These are phyloP conservation scores for Pectinophora gossypiella DNA, from an alignment of 1,140 invertebrate genomes.

Conservation along the genomic window DNA sequence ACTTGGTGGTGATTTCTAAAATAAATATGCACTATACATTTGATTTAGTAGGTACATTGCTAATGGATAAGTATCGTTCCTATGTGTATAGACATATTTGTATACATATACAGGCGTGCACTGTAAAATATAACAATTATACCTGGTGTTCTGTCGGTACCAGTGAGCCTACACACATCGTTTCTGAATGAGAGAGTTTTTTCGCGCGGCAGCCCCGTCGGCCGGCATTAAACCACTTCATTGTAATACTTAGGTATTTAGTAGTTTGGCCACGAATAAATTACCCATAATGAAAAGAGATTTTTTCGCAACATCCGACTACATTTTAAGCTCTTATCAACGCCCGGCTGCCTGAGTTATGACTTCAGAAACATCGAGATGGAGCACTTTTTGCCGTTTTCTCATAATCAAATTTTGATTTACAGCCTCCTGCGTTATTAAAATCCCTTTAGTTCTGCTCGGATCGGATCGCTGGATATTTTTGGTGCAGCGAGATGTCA, in stretches of 20 bases:
- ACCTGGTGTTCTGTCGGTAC: constrained; percentile 28
- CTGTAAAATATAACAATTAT: no score
- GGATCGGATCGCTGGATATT: not conserved
- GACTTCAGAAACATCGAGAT: constrained; percentile 4
- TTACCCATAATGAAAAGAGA: constrained; percentile 43
- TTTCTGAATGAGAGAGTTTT: constrained; percentile 21
- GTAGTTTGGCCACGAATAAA: constrained; percentile 53
- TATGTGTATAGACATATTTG: no score
- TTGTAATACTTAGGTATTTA: constrained; percentile 61
- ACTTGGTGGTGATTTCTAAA: no score
- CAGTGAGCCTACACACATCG: constrained; percentile 1
- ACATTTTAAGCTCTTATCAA: constrained; percentile 45
- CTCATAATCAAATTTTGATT: constrained; percentile 27
- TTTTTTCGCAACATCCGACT: constrained; percentile 41
- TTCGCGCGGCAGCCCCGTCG: constrained; percentile 40
- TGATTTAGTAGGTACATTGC: no score
- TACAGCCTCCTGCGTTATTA: constrained; percentile 17
- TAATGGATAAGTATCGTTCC: no score
- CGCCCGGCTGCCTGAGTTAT: constrained; percentile 13
- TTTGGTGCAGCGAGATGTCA: not conserved
- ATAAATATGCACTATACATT: no score
- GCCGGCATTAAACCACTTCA: constrained; percentile 45
- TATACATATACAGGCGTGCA: no score
- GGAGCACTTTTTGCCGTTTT: constrained; percentile 14
- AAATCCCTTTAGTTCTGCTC: constrained; percentile 18